These are phyloP conservation scores for Solea senegalensis DNA, from an alignment of 2,113 vertebrate genomes.

Conservation along the genomic window DNA sequence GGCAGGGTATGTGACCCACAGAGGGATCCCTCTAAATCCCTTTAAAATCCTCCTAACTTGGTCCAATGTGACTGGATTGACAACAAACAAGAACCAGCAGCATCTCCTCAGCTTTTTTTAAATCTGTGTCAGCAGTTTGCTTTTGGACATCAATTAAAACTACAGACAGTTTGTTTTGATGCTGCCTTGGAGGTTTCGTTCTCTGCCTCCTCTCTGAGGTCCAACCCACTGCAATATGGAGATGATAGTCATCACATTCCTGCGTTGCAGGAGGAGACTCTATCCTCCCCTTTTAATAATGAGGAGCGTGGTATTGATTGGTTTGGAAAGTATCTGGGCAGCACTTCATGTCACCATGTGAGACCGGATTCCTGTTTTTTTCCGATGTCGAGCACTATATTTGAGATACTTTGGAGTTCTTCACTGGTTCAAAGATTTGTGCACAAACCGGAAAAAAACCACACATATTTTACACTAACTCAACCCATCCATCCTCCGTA, in stretches of 20 bases:
- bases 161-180: neutral
- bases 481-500: too few species aligned
- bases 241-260: constrained; percentile 1
- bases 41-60: too few species aligned
- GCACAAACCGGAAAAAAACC: too few species aligned
- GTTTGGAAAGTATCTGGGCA: too few species aligned
- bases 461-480: too few species aligned
- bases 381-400: too few species aligned
- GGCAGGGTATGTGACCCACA: neutral
- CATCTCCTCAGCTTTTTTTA: neutral
- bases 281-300: neutral
- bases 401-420: too few species aligned
- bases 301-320: neutral
- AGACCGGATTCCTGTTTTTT: too few species aligned
- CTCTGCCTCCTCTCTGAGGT: neutral
- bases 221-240: neutral
- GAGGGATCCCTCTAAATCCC: too few species aligned
- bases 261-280: neutral
- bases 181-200: neutral
- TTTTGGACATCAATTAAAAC: constrained; percentile 7
- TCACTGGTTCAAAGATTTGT: too few species aligned
- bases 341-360: too few species aligned
- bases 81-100: neutral
- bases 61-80: too few species aligned
- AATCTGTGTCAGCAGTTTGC: neutral